phyloP scores from a whole-genome alignment of 2,888 invertebrate species.

The Drepanosiphum platanoidis region DNA sequence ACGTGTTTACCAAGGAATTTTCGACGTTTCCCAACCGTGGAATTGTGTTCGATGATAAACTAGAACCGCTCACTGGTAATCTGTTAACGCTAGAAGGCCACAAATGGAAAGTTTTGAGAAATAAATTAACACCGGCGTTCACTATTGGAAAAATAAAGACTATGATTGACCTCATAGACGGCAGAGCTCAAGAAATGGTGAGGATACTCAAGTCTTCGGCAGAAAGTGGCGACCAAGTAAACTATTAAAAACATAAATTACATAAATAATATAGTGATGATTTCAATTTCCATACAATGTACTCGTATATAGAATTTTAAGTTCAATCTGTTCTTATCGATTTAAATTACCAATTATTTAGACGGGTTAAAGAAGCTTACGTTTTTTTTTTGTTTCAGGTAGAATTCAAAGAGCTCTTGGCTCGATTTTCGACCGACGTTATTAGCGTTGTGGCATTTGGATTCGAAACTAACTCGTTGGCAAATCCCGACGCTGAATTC shows the following conservation, averaged over 20 bases:
- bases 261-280: not conserved
- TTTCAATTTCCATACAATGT: not conserved
- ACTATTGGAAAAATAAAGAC: conserved; percentile 71
- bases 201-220: conserved; percentile 24
- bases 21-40: conserved; percentile 69
- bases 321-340: not conserved
- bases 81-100: conserved; percentile 69
- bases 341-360: not conserved
- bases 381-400: conserved; percentile 63
- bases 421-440: conserved; percentile 69
- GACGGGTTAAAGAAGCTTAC: not conserved
- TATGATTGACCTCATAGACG: conserved; percentile 69
- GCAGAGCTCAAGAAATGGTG: conserved; percentile 67
- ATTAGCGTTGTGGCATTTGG: conserved; percentile 70
- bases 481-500: conserved; percentile 68
- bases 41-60: conserved; percentile 66
- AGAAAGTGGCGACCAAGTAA: conserved; percentile 28
- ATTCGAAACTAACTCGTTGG: conserved; percentile 68
- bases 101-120: conserved; percentile 70
- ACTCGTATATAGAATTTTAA: not conserved
- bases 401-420: conserved; percentile 68
- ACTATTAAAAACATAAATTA: not conserved
- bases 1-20: conserved; percentile 69
- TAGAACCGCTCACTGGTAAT: conserved; percentile 67
- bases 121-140: conserved; percentile 71